Evolutionary conservation across 2,888 invertebrate genomes (phyloP), one percentile per base, ranked within the genome.

Genomic region (Apamea monoglypha): DNA sequence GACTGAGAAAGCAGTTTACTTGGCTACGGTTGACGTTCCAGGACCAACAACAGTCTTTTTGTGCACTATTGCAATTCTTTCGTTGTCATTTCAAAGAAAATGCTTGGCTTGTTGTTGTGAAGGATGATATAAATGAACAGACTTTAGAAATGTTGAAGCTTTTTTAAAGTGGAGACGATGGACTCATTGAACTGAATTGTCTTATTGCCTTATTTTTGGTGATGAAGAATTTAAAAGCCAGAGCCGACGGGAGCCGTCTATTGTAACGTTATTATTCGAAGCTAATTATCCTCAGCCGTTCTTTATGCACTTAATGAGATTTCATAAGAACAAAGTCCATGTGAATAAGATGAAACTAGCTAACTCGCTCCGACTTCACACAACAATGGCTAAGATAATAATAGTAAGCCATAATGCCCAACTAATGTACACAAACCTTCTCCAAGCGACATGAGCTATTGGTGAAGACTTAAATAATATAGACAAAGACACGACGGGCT

Each of bases 51-150:
- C 75, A 74, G 64, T 69, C 72, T 87, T 79, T 87, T 84, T 87
- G 84, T 84, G 80, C 87, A 73, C 84, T 75, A 87, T 79, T 84
- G 84, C 84, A 84, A 84, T 84, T 87, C 87, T 75, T 87, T 74
- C 74, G 64, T 75, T 74, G 84, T 79, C 84, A 87, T 87, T 87
- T 84, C 80, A 84, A 78, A 79, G 87, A 84, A 87, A 84, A 78
- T 53, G 87, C 79, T 72, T 21, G 36, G 74, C 67, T 84, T 78
- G 87, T 83, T 84, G 74, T 87, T 87, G 72, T 66, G 66, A 32
- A 63, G 25, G 47, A 75, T 74, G 61, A 74, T 84, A 87, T 72
- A 84, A 87, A 84, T 87, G 68, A 84, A 84, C 64, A 50, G 40
- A 40, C 64, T 77, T 47, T 36, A 56, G 68, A 64, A 78, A 78